A percentile compares a stretch with the other conserved stretches of the same genome.
phyloP scores from a whole-genome alignment of 2,888 invertebrate genomes.

The Nowickia ferox region DNA sequence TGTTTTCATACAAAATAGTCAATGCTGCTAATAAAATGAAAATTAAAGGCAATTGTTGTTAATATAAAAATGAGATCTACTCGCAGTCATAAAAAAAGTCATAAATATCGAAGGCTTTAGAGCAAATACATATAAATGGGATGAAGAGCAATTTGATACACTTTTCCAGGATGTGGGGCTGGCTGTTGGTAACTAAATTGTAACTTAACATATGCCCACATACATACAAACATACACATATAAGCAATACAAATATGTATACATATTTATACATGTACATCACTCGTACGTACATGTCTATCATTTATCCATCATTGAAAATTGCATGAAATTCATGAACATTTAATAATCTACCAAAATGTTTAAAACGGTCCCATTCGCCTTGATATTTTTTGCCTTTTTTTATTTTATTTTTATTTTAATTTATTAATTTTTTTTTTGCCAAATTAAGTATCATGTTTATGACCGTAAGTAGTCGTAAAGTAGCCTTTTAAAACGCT shows the following conservation, averaged over 20 bases:
- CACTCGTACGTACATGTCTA: slow-evolving; percentile 14
- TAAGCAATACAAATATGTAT: neutral
- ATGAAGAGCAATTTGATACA: slow-evolving; percentile 67
- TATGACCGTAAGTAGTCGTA: slow-evolving; percentile 70
- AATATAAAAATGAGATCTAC: slow-evolving; percentile 44
- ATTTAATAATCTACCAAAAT: slow-evolving; percentile 49
- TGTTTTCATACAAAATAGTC: slow-evolving; percentile 15
- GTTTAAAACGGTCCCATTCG: neutral
- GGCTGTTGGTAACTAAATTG: neutral
- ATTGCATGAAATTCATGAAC: slow-evolving; percentile 64
- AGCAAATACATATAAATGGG: slow-evolving; percentile 13
- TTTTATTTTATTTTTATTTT: neutral
- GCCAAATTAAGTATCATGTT: slow-evolving; percentile 50
- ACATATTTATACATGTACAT: neutral
- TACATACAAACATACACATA: neutral
- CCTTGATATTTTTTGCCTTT: neutral
- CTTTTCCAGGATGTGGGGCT: slow-evolving; percentile 52
- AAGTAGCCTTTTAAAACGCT: slow-evolving; percentile 54
- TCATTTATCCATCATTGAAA: slow-evolving; percentile 61
- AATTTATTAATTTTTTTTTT: slow-evolving; percentile 16
- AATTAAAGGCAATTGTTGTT: slow-evolving; percentile 53
- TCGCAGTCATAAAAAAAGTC: slow-evolving; percentile 44
- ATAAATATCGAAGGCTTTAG: slow-evolving; percentile 65
- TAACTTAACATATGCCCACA: neutral
- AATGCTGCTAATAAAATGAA: slow-evolving; percentile 52